A percentile compares a stretch with the other conserved stretches of the same genome.
These are phyloP conservation scores for Cartodere bifasciata DNA, from an alignment of 2,888 invertebrate genomes.

Conservation along the genomic window DNA sequence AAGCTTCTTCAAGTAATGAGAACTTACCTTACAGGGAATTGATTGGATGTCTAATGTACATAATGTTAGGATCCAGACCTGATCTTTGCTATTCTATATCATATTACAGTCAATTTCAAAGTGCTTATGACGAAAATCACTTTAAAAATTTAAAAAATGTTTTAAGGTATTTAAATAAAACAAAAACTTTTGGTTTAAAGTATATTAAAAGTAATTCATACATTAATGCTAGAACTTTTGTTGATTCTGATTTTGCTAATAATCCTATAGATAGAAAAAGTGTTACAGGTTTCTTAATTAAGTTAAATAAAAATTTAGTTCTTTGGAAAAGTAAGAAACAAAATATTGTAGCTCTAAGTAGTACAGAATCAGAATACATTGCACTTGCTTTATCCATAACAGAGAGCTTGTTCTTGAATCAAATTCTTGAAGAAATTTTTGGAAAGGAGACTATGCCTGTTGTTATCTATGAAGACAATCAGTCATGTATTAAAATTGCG, in stretches of 20 bases:
- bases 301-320: constrained; percentile 14
- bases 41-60: constrained; percentile 12
- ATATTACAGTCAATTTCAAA: constrained; percentile 13
- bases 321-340: constrained; percentile 16
- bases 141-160: constrained; percentile 13
- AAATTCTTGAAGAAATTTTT: constrained; percentile 13
- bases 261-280: constrained; percentile 14
- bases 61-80: constrained; percentile 14
- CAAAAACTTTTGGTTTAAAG: constrained; percentile 13
- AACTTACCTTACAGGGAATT: constrained; percentile 12
- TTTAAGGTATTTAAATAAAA: constrained; percentile 11
- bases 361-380: constrained; percentile 16
- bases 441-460: constrained; percentile 11
- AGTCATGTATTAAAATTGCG: constrained; percentile 12
- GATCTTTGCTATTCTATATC: constrained; percentile 13
- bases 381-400: constrained; percentile 13
- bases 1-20: background rate
- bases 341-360: constrained; percentile 12
- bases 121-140: constrained; percentile 9
- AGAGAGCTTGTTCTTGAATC: constrained; percentile 15
- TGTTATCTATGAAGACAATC: constrained; percentile 12
- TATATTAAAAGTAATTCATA: constrained; percentile 9
- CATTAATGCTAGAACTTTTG: constrained; percentile 12
- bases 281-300: constrained; percentile 15
- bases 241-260: constrained; percentile 17